Conservation (phyloP, 1,140 invertebrate genomes). For the Orchesella cincta region DNA sequence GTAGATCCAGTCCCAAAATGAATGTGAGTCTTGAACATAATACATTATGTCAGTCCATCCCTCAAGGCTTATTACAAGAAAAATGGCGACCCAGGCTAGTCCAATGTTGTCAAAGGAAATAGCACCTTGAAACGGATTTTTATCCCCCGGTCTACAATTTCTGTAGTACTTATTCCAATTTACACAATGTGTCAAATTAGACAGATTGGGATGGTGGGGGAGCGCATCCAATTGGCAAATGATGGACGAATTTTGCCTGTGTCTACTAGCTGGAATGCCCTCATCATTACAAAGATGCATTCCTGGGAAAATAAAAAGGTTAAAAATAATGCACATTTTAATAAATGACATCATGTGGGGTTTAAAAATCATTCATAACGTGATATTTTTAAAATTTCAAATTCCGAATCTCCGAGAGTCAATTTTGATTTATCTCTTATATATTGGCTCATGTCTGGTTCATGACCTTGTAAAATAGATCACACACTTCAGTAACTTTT, state of each 20-base stretch:
- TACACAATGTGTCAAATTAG: constrained; percentile 67
- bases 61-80: constrained; percentile 74
- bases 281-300: constrained; percentile 92
- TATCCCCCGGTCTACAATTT: constrained; percentile 84
- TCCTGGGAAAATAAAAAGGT: constrained; percentile 29
- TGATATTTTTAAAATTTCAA: no score
- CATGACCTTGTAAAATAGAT: no score
- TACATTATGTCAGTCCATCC: constrained; percentile 71
- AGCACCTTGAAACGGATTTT: constrained; percentile 93
- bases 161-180: constrained; percentile 99
- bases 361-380: no score
- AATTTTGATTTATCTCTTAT: no score
- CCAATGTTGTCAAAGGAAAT: constrained; percentile 90
- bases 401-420: no score
- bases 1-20: constrained; percentile 99
- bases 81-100: constrained; percentile 97
- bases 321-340: no score
- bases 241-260: constrained; percentile 70
- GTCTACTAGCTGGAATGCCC: constrained; percentile 78
- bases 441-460: no score
- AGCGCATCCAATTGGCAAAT: constrained; percentile 59
- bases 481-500: no score
- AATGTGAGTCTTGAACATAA: constrained; percentile 98
- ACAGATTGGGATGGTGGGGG: constrained; percentile 48
- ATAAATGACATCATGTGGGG: no score